Evolutionary conservation across 2,797 vertebrate species (phyloP).

Genomic region (Loriculus beryllinus): DNA sequence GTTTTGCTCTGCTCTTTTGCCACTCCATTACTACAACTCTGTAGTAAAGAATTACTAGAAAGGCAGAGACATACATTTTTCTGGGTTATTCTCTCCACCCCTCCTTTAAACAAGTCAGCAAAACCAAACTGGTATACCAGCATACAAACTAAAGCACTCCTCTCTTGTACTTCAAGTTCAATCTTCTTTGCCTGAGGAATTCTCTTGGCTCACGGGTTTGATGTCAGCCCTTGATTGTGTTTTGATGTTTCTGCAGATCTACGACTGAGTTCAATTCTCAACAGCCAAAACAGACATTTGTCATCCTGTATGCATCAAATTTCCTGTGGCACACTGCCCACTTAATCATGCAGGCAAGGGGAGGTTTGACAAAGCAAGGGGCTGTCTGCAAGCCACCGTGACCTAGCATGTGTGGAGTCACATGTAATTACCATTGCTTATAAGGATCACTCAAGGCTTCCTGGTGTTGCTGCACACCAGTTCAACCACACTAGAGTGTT

Average conservation of each 20-base stretch:
- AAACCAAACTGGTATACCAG: constrained; percentile 15
- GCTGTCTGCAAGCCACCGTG: constrained; percentile 67
- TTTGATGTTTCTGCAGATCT: constrained; percentile 92
- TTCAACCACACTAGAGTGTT: constrained; percentile 72
- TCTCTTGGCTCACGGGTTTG: constrained; percentile 80
- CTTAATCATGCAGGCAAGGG: constrained; percentile 74
- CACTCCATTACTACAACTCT: not conserved
- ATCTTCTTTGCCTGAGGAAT: constrained; percentile 63
- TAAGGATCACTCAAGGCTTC: constrained; percentile 84
- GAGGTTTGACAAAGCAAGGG: constrained; percentile 68
- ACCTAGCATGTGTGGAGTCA: constrained; percentile 83
- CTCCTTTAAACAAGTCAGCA: not conserved
- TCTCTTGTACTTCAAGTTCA: constrained; percentile 39
- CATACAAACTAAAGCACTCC: not conserved
- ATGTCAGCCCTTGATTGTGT: constrained; percentile 89
- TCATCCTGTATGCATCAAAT: constrained; percentile 78
- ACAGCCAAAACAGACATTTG: constrained; percentile 92
- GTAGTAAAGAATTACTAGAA: not conserved
- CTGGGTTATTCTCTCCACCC: not conserved
- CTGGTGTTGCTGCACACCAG: constrained; percentile 73
- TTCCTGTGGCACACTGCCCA: constrained; percentile 74
- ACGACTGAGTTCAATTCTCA: constrained; percentile 88
- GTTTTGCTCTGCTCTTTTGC: not conserved
- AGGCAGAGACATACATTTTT: not conserved
- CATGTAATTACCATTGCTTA: constrained; percentile 88